Base-by-base conservation (phyloP, 2,888 invertebrate species). In the Drosophila emarginata region DNA sequence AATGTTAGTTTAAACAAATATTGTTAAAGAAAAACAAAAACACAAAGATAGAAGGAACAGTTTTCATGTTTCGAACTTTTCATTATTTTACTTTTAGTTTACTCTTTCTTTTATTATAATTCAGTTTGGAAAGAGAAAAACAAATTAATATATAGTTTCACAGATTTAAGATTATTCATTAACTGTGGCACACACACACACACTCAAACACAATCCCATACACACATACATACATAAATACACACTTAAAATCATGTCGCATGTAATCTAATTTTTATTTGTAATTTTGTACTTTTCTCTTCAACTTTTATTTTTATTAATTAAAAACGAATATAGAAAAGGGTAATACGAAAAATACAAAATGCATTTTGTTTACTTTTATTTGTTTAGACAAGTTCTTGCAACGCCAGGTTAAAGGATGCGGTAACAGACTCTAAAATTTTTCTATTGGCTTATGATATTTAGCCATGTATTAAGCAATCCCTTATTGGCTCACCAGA, bases 271-370 rank as follows among this genome's bases (percentile, higher is more conserved):
- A 23, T 51, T 67, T 67, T 53, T 39, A 45, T 39, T 54, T 67
- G 63, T 72, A 73, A 67, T 77, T 76, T 77, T 77, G 40, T 70
- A 76, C 61, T 54, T 45, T 58, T 58, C 58, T 39, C 40, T 58
- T 59, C 32, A 61, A 14, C 60, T 51, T 37, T 51, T 61, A 36
- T 45, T 18, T 45, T 21, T 11, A 45, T 21, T 45, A 21, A 45
- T 45, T 45, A 60, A 53, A 67, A 57, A 26, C 64, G 52, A 40
- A 14, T 28, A 56, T 57, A 45, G 21, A 45, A 45, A 45, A 45
- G 21, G 18, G 45, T 45, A 45, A 21, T 15, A 45, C 21, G 11
- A 45, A 45, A 45, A 45, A 45, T 45, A 45, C 12, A 21, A 45
- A 21, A 45, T 18, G 2, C 9, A 18, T 18, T 45, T 18, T 4